These are phyloP conservation scores for Eristalis intricaria DNA, from an alignment of 2,888 invertebrate species.

Conservation along the genomic window DNA sequence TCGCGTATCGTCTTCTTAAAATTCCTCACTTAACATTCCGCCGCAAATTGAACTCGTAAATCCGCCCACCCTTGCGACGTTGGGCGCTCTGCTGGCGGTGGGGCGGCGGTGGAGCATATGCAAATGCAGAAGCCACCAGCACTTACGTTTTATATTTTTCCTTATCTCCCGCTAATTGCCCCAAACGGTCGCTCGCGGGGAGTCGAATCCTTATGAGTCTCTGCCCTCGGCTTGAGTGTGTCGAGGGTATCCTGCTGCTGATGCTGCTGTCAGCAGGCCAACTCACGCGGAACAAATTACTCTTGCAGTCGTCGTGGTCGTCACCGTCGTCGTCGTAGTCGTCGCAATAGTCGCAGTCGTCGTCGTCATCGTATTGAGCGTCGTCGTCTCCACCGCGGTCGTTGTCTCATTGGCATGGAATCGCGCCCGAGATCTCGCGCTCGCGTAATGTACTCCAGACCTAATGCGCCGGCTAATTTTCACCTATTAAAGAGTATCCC, in stretches of 20 bases:
- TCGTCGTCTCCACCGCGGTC: neutral
- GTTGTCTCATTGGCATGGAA: slow-evolving; percentile 49
- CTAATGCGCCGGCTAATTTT: slow-evolving; percentile 72
- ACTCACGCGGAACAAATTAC: slow-evolving; percentile 70
- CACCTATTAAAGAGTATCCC: slow-evolving; percentile 62
- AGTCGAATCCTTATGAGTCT: slow-evolving; percentile 26
- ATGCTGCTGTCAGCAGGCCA: slow-evolving; percentile 55
- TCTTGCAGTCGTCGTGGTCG: slow-evolving; percentile 40
- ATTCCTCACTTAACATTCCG: slow-evolving; percentile 66
- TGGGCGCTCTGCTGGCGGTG: neutral
- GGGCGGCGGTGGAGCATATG: slow-evolving; percentile 32
- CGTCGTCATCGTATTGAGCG: neutral
- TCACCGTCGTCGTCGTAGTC: slow-evolving; percentile 16
- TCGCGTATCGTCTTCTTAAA: slow-evolving; percentile 40
- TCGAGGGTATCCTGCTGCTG: slow-evolving; percentile 22
- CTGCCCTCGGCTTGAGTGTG: neutral
- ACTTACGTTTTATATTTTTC: slow-evolving; percentile 64
- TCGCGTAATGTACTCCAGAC: slow-evolving; percentile 59
- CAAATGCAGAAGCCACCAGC: slow-evolving; percentile 70
- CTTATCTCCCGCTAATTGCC: slow-evolving; percentile 70
- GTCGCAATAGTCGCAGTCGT: neutral
- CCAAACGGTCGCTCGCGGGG: slow-evolving; percentile 13
- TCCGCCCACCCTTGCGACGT: slow-evolving; percentile 31
- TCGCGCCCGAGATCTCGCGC: slow-evolving; percentile 59
- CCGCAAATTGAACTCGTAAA: slow-evolving; percentile 70